Conservation (phyloP, 2,888 invertebrate genomes). For the Cerastis rubricosa region DNA sequence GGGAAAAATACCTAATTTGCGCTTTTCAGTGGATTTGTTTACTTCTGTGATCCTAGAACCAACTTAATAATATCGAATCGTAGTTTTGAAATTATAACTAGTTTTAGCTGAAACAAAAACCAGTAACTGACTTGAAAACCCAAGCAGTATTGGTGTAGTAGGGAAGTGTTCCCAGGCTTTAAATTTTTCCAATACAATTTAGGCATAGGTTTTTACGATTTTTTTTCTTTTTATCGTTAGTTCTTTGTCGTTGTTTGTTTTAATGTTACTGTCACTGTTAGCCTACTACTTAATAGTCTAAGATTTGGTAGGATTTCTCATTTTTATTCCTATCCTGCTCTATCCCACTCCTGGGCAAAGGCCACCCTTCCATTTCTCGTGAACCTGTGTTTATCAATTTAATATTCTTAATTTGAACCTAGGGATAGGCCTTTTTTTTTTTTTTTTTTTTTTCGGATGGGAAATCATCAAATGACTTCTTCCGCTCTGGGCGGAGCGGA, state of each 20-base stretch:
- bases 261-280: no score
- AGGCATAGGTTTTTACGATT: not conserved
- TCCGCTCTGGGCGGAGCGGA: no score
- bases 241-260: not conserved
- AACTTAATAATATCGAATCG: not conserved
- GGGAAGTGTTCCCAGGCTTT: not conserved
- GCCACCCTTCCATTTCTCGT: no score
- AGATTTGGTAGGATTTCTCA: not conserved
- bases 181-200: not conserved
- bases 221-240: not conserved
- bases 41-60: not conserved
- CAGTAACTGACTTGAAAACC: not conserved
- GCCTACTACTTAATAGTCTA: not conserved
- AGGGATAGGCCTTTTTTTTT: not conserved
- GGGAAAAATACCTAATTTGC: not conserved
- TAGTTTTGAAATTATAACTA: not conserved
- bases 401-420: not conserved
- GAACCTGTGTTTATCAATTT: not conserved
- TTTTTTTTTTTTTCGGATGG: no score
- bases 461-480: no score
- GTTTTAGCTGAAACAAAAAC: not conserved
- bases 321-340: no score
- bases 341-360: no score
- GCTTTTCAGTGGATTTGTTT: not conserved
- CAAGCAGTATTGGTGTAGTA: not conserved